Evolutionary conservation across 2,888 invertebrate genomes (phyloP), one percentile per base, ranked within the genome.

Genomic region (Geophilus truncorum): DNA sequence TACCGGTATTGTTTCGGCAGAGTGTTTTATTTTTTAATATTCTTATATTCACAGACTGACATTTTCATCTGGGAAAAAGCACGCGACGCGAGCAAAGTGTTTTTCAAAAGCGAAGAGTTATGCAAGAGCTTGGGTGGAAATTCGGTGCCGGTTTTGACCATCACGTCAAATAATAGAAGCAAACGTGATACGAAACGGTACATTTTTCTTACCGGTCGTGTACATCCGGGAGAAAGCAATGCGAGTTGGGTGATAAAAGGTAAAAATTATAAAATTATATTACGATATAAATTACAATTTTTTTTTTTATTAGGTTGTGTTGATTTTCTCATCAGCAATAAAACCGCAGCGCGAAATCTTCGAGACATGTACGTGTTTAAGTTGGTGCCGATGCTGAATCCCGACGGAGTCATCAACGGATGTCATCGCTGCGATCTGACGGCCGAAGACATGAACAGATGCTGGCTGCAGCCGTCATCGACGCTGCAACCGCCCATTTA

Each of bases 201-300:
- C 12, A 80, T 95, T 83, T 92, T 94, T 85, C 88, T 95, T 78
- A 92, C 93, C 9, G 91, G 92, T 0, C 90, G 95, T 83, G 94
- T 95, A 9, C 95, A 95, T 88, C 95, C 95, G 0, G 94, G 94
- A 0, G 95, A 95, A 87, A 93, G 93, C 86, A 95, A 95, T 87
- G 90, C 94, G 7, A 94, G 94, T 0, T 95, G 94, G 94, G 92
- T 94, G 82, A 94, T 95, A 93, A 92, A 93, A 86, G 95, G 89
- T 87, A 82, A 40, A 10, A 3, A 62, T 15, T 6, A n/a, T 3
- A 5, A 30, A 77, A 76, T 12, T 5, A 32, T 7, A 10, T 5
- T 28, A 9, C 6, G 3, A 1, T 6, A 7, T 5, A n/a, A 32
- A 18, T 28, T 76, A 25, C 5, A 32, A 25, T 32, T n/a, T 76